Base-by-base conservation (phyloP, 2,113 vertebrate genomes). In the Heterotilapia buettikoferi region DNA sequence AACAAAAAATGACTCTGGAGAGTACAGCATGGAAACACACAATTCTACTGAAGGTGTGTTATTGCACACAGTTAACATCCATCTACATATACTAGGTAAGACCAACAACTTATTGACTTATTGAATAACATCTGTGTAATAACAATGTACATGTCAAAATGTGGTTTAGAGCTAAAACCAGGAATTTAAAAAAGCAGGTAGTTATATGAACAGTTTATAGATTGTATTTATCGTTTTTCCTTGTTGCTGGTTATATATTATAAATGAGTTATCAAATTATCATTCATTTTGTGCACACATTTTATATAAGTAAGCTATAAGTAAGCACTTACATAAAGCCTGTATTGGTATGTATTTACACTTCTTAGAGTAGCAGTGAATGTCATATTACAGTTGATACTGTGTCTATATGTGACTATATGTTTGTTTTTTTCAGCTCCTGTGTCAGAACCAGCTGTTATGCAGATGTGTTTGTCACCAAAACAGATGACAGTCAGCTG, bases 81-180 rank as follows among this genome's bases (percentile, higher is more conserved):
- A 24, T 38, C 38, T 94, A 6, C 12, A 86, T 16, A 79, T 93
- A 82, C 47, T 76, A 21, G 90, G 92, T 93, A 81, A 2, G 36
- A 11, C 12, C 2, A 26, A n/a, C 29, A 61, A 61, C 16, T 4
- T 26, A 56, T 56, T 56, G 54, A 56, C 1, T 4, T 56, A 5
- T 57, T 57, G 7, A 57, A 57, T 57, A 57, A 57, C 57, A 31
- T 9, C 18, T 68, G 19, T 21, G 19, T 0, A 40, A 68, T 40
- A 68, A n/a, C 19, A 40, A 40, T 38, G 4, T 0, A n/a, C 31
- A 38, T 12, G 16, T 0, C 0, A 66, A 66, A 66, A 66, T n/a
- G 0, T 0, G 31, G 56, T 57, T 57, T 26, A 7, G 50, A n/a
- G 52, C n/a, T 54, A 11, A 21, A 54, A 54, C n/a, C 0, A 0